A percentile compares a stretch with the other conserved stretches of the same genome.
phyloP scores from a whole-genome alignment of 2,797 vertebrate species.

The Staurois parvus region DNA sequence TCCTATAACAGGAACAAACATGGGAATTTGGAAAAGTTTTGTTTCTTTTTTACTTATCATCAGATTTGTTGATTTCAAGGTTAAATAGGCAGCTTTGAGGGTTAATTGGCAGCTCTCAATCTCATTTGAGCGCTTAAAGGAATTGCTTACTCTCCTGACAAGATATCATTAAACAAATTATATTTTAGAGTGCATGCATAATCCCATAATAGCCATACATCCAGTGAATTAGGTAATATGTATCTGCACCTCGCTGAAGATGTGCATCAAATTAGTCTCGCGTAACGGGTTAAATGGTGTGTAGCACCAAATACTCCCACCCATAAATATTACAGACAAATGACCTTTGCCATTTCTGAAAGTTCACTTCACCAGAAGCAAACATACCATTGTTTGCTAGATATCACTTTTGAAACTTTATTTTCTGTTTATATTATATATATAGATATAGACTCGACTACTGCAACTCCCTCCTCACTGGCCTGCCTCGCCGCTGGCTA shows the following conservation, averaged over 20 bases:
- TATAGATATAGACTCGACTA: no score
- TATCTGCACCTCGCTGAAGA: not conserved
- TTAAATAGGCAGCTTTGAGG: not conserved
- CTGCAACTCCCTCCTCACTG: no score
- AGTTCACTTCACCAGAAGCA: no score
- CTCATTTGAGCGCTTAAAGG: constrained; percentile 44
- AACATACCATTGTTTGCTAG: no score
- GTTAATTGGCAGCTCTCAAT: constrained; percentile 23
- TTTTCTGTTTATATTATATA: no score
- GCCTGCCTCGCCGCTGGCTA: no score
- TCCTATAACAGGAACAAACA: no score
- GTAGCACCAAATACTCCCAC: not conserved
- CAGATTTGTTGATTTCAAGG: constrained; percentile 7
- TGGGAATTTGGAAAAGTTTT: no score
- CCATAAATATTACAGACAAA: not conserved
- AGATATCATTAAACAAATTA: constrained; percentile 40
- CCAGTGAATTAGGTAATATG: constrained; percentile 33
- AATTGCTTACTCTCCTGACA: constrained; percentile 25
- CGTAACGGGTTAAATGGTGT: not conserved
- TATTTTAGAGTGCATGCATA: constrained; percentile 39
- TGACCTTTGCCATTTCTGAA: not conserved
- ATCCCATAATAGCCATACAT: constrained; percentile 39
- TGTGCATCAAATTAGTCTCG: constrained; percentile 19
- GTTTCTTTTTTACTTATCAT: not conserved
- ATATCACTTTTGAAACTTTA: no score